Percentiles rank a stretch among this genome's conserved stretches.
Evolutionary conservation across 2,113 vertebrate species (phyloP).

Genomic region (Plecotus auritus): DNA sequence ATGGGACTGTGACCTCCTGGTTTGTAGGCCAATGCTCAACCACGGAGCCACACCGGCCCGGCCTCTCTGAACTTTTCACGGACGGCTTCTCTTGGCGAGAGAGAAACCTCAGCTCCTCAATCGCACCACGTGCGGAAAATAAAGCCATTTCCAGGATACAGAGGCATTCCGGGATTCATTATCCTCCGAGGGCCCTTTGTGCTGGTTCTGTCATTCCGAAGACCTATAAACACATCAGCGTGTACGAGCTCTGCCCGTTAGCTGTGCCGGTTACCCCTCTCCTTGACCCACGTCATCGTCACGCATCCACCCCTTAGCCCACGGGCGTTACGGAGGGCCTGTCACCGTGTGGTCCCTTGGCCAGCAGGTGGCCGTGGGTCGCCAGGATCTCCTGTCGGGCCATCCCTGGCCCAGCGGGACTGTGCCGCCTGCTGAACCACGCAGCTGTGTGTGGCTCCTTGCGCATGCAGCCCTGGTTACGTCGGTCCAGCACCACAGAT

Average conservation of each 20-base stretch:
- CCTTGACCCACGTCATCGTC: neutral
- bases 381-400: neutral
- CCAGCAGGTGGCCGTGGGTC: neutral
- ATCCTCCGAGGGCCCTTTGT: neutral
- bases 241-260: neutral
- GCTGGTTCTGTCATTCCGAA: neutral
- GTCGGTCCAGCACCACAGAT: neutral
- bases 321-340: neutral
- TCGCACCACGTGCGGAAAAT: neutral
- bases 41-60: too few relatives aligned
- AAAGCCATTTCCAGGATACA: neutral
- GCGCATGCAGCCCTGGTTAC: slow-evolving; percentile 14
- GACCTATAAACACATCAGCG: slow-evolving; percentile 13
- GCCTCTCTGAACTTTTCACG: neutral
- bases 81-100: neutral
- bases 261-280: neutral
- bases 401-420: slow-evolving; percentile 46
- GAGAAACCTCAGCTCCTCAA: neutral
- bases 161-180: neutral
- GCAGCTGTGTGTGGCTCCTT: neutral
- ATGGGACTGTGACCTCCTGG: too few relatives aligned
- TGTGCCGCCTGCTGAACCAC: neutral
- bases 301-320: neutral
- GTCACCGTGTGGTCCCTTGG: neutral
- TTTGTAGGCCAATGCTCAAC: too few relatives aligned